Percentiles rank a stretch among this genome's conserved stretches.
phyloP scores from a whole-genome alignment of 2,797 vertebrate species.

The Tokudaia muenninki region DNA sequence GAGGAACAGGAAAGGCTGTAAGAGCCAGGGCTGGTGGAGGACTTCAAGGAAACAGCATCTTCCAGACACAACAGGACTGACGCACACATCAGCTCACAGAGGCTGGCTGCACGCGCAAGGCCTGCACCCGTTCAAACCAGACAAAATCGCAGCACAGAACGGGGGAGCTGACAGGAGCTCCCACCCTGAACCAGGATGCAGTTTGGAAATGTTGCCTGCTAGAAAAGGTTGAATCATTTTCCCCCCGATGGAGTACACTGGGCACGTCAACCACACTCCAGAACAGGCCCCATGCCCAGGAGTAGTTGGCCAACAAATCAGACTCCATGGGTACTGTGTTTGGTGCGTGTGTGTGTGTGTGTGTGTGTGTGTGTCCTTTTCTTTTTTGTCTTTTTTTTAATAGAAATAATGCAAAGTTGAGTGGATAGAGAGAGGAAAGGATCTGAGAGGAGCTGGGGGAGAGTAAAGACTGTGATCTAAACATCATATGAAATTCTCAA shows the following conservation, averaged over 20 bases:
- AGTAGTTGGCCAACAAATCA: too few relatives aligned
- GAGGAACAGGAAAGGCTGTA: too few relatives aligned
- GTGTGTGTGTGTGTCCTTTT: background rate
- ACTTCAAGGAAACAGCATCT: background rate
- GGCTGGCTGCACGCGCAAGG: background rate
- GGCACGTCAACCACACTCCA: background rate
- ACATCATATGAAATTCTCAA: background rate
- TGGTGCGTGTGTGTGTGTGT: background rate
- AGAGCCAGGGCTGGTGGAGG: background rate
- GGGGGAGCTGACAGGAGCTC: background rate
- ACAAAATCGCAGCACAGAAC: background rate
- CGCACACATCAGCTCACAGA: background rate
- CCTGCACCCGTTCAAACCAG: background rate
- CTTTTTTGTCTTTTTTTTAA: background rate
- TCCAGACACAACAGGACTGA: background rate
- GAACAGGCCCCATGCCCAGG: background rate
- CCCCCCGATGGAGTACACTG: background rate
- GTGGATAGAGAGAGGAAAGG: background rate
- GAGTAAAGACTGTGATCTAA: background rate
- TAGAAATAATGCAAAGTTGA: background rate
- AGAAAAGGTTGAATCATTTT: background rate
- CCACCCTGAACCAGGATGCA: background rate
- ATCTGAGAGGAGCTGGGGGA: background rate
- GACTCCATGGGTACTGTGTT: too few relatives aligned
- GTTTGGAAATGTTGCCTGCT: background rate